A percentile compares a stretch with the other conserved stretches of the same genome.
phyloP scores from a whole-genome alignment of 2,888 invertebrate genomes.

The Abrostola tripartita region DNA sequence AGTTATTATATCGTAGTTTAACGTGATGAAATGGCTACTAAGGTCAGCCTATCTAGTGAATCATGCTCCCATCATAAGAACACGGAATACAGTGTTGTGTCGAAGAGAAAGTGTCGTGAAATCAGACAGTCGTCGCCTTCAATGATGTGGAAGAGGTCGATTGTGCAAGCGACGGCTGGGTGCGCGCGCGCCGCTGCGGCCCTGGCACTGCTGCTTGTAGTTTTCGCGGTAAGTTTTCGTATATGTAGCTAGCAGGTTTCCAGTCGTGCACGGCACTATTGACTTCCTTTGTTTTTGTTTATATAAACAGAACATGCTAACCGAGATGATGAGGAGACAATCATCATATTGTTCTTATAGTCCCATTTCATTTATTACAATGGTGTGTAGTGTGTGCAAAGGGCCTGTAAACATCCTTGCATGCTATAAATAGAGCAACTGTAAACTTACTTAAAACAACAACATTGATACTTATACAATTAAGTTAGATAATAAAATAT shows the following conservation, averaged over 20 bases:
- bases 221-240: conserved; percentile 71
- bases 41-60: conserved; percentile 55
- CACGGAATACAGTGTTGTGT: conserved; percentile 65
- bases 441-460: no score
- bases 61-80: conserved; percentile 65
- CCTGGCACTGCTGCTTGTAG: conserved; percentile 68
- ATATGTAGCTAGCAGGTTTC: neutral
- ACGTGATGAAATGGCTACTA: conserved; percentile 70
- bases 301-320: conserved; percentile 25
- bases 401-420: no score
- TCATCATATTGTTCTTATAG: neutral
- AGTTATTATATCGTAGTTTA: conserved; percentile 26
- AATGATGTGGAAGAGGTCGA: conserved; percentile 88
- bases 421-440: no score
- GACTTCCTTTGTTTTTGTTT: conserved; percentile 48
- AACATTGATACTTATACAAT: no score
- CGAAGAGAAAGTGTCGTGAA: conserved; percentile 87
- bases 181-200: conserved; percentile 65
- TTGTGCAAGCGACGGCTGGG: conserved; percentile 81
- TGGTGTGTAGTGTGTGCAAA: no score
- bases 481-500: no score
- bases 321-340: conserved; percentile 1
- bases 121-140: conserved; percentile 84
- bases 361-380: no score
- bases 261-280: neutral